phyloP scores from a whole-genome alignment of 2,797 vertebrate genomes.

The Eleutherodactylus coqui region DNA sequence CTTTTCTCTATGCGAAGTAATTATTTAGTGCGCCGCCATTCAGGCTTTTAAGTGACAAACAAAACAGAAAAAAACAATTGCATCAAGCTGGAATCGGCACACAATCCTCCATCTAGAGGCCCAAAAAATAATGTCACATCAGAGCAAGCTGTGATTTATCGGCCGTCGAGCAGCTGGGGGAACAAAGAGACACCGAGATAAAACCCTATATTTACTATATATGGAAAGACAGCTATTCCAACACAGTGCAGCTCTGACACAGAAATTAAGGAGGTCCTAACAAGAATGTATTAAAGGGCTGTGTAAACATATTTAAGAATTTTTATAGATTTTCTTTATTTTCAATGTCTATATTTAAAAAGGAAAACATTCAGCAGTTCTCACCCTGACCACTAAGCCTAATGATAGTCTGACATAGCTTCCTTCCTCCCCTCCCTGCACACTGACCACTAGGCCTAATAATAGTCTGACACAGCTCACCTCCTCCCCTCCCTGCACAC shows the following conservation, averaged over 20 bases:
- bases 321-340: too few species aligned
- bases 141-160: conserved; percentile 34
- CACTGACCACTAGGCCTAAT: too few species aligned
- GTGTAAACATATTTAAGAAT: too few species aligned
- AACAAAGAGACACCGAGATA: conserved; percentile 31
- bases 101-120: background rate
- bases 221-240: background rate
- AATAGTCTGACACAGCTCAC: too few species aligned
- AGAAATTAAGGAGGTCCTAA: background rate
- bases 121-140: conserved; percentile 18
- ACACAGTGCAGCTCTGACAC: background rate
- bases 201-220: conserved; percentile 21
- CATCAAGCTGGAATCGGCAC: conserved; percentile 30
- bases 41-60: conserved; percentile 53
- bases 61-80: conserved; percentile 47
- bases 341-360: too few species aligned
- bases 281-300: too few species aligned
- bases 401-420: too few species aligned
- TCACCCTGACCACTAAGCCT: too few species aligned
- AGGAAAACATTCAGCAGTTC: too few species aligned
- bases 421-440: too few species aligned
- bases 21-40: conserved; percentile 51
- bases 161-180: conserved; percentile 19
- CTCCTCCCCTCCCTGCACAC: too few species aligned
- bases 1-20: conserved; percentile 55